Evolutionary conservation across 2,888 invertebrate genomes (phyloP), one percentile per base, ranked within the genome.

Genomic region (Toxonevra muliebris): DNA sequence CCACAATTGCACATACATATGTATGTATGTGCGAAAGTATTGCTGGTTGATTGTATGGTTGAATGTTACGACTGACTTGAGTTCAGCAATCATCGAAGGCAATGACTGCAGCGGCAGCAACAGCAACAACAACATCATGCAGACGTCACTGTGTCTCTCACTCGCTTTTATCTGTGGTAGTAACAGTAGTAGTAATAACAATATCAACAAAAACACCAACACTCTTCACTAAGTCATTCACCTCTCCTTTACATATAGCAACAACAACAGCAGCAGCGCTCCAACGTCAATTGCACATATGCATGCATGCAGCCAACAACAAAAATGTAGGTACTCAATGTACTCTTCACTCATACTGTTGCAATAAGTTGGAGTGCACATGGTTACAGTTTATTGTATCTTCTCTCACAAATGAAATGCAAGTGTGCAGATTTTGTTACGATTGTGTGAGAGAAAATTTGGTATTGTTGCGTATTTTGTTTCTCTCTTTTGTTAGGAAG

Each of bases 161-260:
- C 52, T 50, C 68, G 65, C 59, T 58, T 48, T 57, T 73, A 65
- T 40, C 65, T 65, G 59, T 61, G 71, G 53, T 60, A 55, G 69
- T 67, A 66, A 19, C 55, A n/a, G 65, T 15, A 59, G 7, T 30
- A 45, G 42, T 30, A 62, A 57, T 57, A 59, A 58, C 43, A 62
- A 50, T 42, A 61, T 65, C 11, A 59, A 64, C 13, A 45, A 66
- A 58, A 50, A 66, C 61, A 58, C 69, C 69, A 65, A n/a, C n/a
- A n/a, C n/a, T n/a, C n/a, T n/a, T 73, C 69, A 66, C 66, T 74
- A 75, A 71, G 75, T 78, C 64, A 50, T 60, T 63, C 52, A 65
- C 58, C 66, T 59, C 53, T 57, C 71, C 72, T 68, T 61, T 54
- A 30, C 30, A 30, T n/a, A 48, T 11, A 48, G 1, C 48, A 13